phyloP scores from a whole-genome alignment of 1,140 invertebrate genomes.

The Drosophila ananassae region DNA sequence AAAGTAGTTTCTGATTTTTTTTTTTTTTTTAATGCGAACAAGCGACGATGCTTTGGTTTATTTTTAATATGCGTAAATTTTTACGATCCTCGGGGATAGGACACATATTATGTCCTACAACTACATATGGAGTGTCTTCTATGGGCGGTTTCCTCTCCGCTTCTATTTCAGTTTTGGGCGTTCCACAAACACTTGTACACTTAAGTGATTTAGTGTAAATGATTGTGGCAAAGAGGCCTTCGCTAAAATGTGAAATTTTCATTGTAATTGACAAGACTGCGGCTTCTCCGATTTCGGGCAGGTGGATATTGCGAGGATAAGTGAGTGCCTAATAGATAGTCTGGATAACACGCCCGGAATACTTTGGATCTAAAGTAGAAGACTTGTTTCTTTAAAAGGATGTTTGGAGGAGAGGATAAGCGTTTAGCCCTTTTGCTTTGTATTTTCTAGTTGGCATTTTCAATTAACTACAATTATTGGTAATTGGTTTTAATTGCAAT shows the following conservation, averaged over 20 bases:
- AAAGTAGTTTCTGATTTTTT: constrained; percentile 27
- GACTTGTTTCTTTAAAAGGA: too few relatives aligned
- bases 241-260: constrained; percentile 37
- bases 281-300: constrained; percentile 19
- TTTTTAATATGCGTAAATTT: constrained; percentile 80
- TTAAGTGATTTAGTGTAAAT: constrained; percentile 81
- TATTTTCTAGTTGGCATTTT: neutral
- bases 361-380: too few relatives aligned
- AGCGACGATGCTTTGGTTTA: constrained; percentile 41
- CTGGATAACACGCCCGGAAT: neutral
- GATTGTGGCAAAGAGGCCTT: constrained; percentile 64
- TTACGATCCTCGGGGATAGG: neutral
- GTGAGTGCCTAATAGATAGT: constrained; percentile 21
- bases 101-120: constrained; percentile 9
- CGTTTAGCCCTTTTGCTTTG: neutral
- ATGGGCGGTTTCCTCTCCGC: constrained; percentile 41
- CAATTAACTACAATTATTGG: neutral
- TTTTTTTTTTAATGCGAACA: constrained; percentile 30
- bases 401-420: too few relatives aligned
- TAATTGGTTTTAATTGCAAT: neutral
- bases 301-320: constrained; percentile 26
- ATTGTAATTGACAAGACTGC: constrained; percentile 39
- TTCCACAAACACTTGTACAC: constrained; percentile 69
- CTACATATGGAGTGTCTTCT: constrained; percentile 35
- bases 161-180: constrained; percentile 38